Evolutionary conservation across 2,113 vertebrate genomes (phyloP), one percentile per base, ranked within the genome.

Genomic region (Phalacrocorax brasilianus): DNA sequence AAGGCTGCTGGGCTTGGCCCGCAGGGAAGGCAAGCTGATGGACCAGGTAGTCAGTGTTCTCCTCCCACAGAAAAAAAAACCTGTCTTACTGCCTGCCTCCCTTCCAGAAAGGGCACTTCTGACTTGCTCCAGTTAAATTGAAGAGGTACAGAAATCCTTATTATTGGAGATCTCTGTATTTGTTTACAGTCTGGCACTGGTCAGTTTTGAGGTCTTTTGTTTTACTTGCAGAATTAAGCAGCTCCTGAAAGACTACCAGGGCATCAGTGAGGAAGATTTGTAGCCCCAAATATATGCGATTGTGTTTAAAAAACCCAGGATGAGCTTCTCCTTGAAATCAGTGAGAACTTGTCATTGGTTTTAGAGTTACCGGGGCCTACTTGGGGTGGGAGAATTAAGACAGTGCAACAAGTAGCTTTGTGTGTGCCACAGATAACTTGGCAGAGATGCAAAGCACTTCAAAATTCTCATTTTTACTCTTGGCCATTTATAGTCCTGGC

Each of bases 401-500:
- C 30, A 81, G 52, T 21, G 30, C 80, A 87, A 45, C 61, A 73
- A 63, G n/a, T 18, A 38, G 55, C 33, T 80, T 8, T 80, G 40
- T n/a, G 32, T 76, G 66, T 71, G 56, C 87, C 78, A 44, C 52
- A 68, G 76, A 77, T 42, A 71, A 61, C 61, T 73, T 94, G 93
- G 77, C 87, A 88, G 81, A 65, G 66, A 27, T 49, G 65, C 55
- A 80, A 66, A 78, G 30, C 53, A 53, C 84, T 96, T 93, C 2
- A 85, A 68, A 97, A 62, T 72, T 75, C 71, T 91, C 33, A 88
- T 90, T 96, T 95, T 94, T 38, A 40, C 75, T 95, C 79, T 67
- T 92, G 90, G 81, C 93, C 92, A 86, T 90, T 93, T 96, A 94
- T 94, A 94, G 91, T 65, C 71, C 68, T 86, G 62, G 58, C 61